Base-by-base conservation (phyloP, 2,113 vertebrate genomes). In the Urocitellus parryii region DNA sequence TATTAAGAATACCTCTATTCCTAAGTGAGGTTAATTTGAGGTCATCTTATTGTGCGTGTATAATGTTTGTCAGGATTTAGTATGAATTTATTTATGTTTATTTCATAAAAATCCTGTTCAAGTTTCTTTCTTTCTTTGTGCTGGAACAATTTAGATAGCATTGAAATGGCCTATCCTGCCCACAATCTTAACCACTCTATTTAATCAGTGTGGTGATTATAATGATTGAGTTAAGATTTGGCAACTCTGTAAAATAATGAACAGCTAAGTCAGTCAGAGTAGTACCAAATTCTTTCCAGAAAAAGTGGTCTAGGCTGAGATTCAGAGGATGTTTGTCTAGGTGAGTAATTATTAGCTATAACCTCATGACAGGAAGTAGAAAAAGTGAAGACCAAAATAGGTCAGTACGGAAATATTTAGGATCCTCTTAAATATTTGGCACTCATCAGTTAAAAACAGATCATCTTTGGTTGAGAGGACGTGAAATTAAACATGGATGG, bases 61-160 rank as follows among this genome's bases (percentile, higher is more conserved):
- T 90, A 76, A 37, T 56, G 39, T 93, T 92, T 92, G 42, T 79
- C 32, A 83, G 56, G 24, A 80, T 94, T 70, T 92, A 45, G 1
- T 84, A 81, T 4, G 39, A 34, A 20, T 92, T 85, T 92, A 45
- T 45, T 45, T 45, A 45, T 45, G 61, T 95, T 93, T 89, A 74
- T 25, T 70, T 78, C 16, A 61, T 89, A 90, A 90, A 95, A 94
- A 93, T 92, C 85, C 72, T 86, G 88, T 70, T 80, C 6, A 45
- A 61, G 16, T 76, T 56, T 29, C 4, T 77, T 96, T n/a, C 42
- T 88, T 58, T 90, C 10, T 76, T 94, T 96, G 25, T 48, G 79
- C 10, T 51, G 70, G 48, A 87, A 63, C 5, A 90, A 65, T 74
- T 51, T 96, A 85, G 92, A 61, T 70, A 85, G 24, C 77, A 81